Conservation (phyloP, 2,888 invertebrate genomes). For the Acleris laterana region DNA sequence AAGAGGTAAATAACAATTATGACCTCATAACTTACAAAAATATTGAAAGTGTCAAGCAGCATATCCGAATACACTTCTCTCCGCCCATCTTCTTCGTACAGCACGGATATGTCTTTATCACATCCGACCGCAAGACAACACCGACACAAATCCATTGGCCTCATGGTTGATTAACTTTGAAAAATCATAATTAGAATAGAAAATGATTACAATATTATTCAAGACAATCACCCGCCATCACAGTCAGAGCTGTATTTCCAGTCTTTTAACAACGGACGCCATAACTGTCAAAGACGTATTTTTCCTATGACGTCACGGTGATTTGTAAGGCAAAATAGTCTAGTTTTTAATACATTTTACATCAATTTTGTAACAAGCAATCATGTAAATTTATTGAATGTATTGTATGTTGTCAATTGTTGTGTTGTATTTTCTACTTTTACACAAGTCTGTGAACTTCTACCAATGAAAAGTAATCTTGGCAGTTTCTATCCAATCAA, state of each 20-base stretch:
- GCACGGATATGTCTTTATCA: slow-evolving; percentile 45
- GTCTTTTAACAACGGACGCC: slow-evolving; percentile 15
- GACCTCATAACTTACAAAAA: slow-evolving; percentile 44
- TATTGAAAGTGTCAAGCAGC: slow-evolving; percentile 46
- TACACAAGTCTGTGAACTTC: slow-evolving; percentile 8
- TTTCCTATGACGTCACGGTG: slow-evolving; percentile 1
- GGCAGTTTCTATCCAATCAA: neutral
- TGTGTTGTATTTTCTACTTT: neutral
- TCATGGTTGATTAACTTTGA: slow-evolving; percentile 27
- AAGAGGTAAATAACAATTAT: neutral
- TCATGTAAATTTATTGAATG: neutral
- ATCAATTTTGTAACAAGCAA: neutral
- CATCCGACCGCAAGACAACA: slow-evolving; percentile 46
- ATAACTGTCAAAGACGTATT: slow-evolving; percentile 2
- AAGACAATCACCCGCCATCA: slow-evolving; percentile 41
- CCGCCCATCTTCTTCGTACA: slow-evolving; percentile 41
- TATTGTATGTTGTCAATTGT: neutral
- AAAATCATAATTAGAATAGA: slow-evolving; percentile 23
- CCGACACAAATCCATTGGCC: slow-evolving; percentile 42
- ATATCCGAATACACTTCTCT: slow-evolving; percentile 46
- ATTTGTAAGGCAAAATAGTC: neutral
- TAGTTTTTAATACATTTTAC: neutral
- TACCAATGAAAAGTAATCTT: slow-evolving; percentile 7
- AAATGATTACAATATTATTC: slow-evolving; percentile 26
- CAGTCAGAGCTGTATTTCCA: slow-evolving; percentile 34